Base-by-base conservation (phyloP, 1,140 invertebrate species). In the Littorina saxatilis region DNA sequence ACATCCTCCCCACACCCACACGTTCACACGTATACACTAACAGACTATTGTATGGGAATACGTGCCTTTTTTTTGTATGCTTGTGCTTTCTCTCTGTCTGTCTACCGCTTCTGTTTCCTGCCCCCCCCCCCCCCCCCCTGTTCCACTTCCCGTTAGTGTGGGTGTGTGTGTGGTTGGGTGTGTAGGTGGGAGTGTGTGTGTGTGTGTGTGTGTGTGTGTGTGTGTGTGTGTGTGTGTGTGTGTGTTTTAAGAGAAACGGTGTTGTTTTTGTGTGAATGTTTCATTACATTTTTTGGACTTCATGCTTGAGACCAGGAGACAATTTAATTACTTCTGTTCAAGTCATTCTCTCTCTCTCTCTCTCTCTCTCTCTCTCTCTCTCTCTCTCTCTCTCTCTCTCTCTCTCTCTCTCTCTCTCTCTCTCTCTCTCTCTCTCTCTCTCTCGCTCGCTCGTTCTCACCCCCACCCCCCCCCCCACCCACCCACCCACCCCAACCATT, bases 191-290 rank as follows among this genome's bases (percentile, higher is more conserved):
- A 35, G 4, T 35, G 29, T 70, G 39, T 73, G 39, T 73, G 40
- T 73, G 29, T 68, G 17, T 68, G 29, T 32, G 37, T 68, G 63
- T 37, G 63, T 68, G 63, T 68, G 63, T 68, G 63, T 15, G 66
- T 29, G 66, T 68, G 37, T 43, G 37, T 29, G 66, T 17, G 32
- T 17, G 17, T 47, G 43, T 47, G 43, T 47, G 43, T 47, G 43
- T 17, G 43, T 47, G 43, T 17, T 5, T 47, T 17, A 7, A 61
- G 4, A 61, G 27, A 5, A n/a, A 29, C 4, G 23, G 58, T 11
- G 9, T 61, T 13, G 58, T 61, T 61, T 61, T 61, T 23, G 58
- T 61, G 9, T 61, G 9, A 47, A 47, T 47, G 17, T 47, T 47
- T 47, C 17, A 47, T 47, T 47, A 9, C 17, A 47, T 47, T 47